These are phyloP conservation scores for Rhyacophila evoluta DNA, from an alignment of 2,888 invertebrate genomes.

Conservation along the genomic window DNA sequence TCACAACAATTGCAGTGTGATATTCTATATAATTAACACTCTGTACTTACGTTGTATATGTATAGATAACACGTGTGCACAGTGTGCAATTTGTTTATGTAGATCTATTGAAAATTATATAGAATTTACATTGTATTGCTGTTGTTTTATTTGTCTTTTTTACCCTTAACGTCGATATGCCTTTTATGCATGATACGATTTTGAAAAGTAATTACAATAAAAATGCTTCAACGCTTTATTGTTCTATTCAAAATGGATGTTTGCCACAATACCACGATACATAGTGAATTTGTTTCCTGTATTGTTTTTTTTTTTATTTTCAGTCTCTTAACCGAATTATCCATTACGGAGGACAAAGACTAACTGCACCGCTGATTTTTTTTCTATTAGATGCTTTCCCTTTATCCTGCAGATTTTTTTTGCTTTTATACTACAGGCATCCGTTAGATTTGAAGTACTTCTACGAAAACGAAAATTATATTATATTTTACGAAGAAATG, in stretches of 20 bases:
- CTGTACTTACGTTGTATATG: no score
- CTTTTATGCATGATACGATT: not conserved
- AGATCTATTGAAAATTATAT: no score
- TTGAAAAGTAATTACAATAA: not conserved
- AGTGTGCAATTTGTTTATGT: no score
- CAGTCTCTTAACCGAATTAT: constrained; percentile 70
- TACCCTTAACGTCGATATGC: not conserved
- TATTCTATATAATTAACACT: no score
- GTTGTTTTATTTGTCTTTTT: not conserved
- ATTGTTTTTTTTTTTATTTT: constrained; percentile 59
- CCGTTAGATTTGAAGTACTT: not conserved
- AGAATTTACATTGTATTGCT: no score
- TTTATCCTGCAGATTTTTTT: constrained; percentile 20
- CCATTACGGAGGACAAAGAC: constrained; percentile 70
- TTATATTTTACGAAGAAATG: not conserved
- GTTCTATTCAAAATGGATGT: not conserved
- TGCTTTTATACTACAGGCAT: not conserved
- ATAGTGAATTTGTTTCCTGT: constrained; percentile 34
- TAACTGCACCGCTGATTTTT: constrained; percentile 58
- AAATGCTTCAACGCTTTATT: not conserved
- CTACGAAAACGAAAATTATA: not conserved
- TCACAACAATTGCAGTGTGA: no score
- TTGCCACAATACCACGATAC: not conserved
- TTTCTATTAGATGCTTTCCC: constrained; percentile 43
- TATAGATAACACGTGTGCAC: no score